Evolutionary conservation across 2,888 invertebrate species (phyloP), one percentile per base, ranked within the genome.

Genomic region (Drosophila nr. medialis): DNA sequence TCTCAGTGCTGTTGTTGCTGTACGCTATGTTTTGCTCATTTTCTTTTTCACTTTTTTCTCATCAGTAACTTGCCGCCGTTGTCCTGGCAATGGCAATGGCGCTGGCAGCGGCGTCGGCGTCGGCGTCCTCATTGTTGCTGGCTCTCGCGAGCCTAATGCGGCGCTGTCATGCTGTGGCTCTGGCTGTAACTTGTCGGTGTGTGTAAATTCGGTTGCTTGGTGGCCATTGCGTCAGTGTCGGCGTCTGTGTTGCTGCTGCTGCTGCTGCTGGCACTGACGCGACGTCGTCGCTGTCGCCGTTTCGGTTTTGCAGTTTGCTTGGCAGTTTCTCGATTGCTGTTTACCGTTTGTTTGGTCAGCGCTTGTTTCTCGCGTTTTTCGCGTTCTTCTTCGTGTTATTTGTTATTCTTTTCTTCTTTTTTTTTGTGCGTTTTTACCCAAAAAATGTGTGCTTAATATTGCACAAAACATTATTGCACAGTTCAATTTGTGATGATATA

Each of bases 291-390:
- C 67, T 51, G 67, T 74, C 75, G 72, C 84, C 72, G 87, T 74
- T 89, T 78, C 68, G 67, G 49, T 77, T 77, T 78, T 82, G 73
- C 85, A 89, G 76, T 79, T 81, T 48, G 82, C 76, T 79, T 87
- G 87, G 64, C 89, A 84, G 83, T 84, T 82, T 89, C 86, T 71
- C 72, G 86, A 67, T 87, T 85, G 86, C 88, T 70, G 86, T 87
- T 89, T 77, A 80, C 83, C 80, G 73, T 80, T 83, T 83, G 77
- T 80, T 83, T 83, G 81, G 80, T 76, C 83, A 77, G 74, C 81
- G 65, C 61, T 62, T 48, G 65, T 72, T 72, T 80, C 71, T 72
- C 64, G 64, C 77, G 69, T 74, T 66, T 53, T 61, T 77, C 60
- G 56, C 63, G 54, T 64, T 77, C 58, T 38, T 49, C 34, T 71